Conservation (phyloP, 2,113 vertebrate species). For the Lophius piscatorius region DNA sequence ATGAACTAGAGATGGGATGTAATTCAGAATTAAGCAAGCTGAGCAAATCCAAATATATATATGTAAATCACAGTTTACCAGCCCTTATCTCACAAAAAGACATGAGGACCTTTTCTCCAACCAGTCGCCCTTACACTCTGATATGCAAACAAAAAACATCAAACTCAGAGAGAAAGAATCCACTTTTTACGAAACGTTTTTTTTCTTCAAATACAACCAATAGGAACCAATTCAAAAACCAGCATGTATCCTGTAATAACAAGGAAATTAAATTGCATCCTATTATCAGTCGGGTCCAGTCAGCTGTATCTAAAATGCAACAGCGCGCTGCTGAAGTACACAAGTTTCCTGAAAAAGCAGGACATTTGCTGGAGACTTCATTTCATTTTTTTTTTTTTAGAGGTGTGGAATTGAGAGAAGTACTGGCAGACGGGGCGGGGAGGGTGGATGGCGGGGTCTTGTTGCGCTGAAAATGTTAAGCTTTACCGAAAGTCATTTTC, state of each 20-base stretch:
- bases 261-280: slow-evolving; percentile 74
- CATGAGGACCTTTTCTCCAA: slow-evolving; percentile 31
- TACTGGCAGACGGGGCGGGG: not conserved
- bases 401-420: slow-evolving; percentile 16
- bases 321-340: slow-evolving; percentile 56
- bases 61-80: slow-evolving; percentile 43
- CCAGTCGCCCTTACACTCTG: slow-evolving; percentile 31
- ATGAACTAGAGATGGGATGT: slow-evolving; percentile 26
- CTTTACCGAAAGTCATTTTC: slow-evolving; percentile 74
- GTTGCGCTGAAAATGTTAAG: slow-evolving; percentile 74
- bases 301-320: slow-evolving; percentile 70
- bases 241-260: slow-evolving; percentile 76
- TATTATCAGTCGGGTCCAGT: slow-evolving; percentile 78
- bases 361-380: slow-evolving; percentile 60
- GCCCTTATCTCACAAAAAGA: slow-evolving; percentile 58
- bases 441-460: slow-evolving; percentile 5
- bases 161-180: slow-evolving; percentile 28
- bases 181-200: slow-evolving; percentile 8
- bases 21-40: slow-evolving; percentile 37
- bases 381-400: too few relatives aligned
- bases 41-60: slow-evolving; percentile 48
- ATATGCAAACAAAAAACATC: slow-evolving; percentile 34
- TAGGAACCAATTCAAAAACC: slow-evolving; percentile 74
- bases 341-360: slow-evolving; percentile 44
- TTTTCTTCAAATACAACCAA: slow-evolving; percentile 64